Evolutionary conservation across 2,113 vertebrate genomes (phyloP).

Genomic region (Esox niger): DNA sequence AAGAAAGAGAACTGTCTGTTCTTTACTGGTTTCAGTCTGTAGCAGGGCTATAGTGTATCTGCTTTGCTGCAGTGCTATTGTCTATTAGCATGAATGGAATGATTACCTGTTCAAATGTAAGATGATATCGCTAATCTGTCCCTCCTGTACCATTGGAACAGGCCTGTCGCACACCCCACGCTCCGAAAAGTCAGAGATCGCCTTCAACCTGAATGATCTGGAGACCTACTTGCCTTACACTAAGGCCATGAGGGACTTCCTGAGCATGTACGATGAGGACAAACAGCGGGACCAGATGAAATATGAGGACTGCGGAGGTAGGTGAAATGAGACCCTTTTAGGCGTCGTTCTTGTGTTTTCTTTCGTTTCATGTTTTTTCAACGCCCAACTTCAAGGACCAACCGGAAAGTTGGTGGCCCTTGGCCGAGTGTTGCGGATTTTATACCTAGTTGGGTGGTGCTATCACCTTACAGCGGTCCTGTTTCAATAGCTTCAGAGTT

Average conservation of each 20-base stretch:
- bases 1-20: too few relatives aligned
- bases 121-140: neutral
- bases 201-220: conserved; percentile 61
- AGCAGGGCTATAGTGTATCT: too few relatives aligned
- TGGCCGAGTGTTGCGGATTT: too few relatives aligned
- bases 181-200: conserved; percentile 76
- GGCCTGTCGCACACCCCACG: conserved; percentile 71
- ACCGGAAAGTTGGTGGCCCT: too few relatives aligned
- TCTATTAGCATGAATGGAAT: too few relatives aligned
- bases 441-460: too few relatives aligned
- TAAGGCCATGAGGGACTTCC: conserved; percentile 69
- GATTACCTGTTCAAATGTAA: neutral
- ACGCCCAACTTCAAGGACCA: too few relatives aligned
- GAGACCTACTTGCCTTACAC: conserved; percentile 71
- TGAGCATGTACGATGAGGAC: conserved; percentile 67
- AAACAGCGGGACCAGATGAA: conserved; percentile 71
- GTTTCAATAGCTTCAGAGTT: too few relatives aligned
- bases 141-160: conserved; percentile 26
- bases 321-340: neutral
- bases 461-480: too few relatives aligned
- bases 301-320: conserved; percentile 86
- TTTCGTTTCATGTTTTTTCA: neutral
- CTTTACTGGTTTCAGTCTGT: too few relatives aligned
- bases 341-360: neutral
- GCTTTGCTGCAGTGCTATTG: too few relatives aligned